These are phyloP conservation scores for Bothrops jararaca DNA, from an alignment of 2,113 vertebrate species.

Conservation along the genomic window DNA sequence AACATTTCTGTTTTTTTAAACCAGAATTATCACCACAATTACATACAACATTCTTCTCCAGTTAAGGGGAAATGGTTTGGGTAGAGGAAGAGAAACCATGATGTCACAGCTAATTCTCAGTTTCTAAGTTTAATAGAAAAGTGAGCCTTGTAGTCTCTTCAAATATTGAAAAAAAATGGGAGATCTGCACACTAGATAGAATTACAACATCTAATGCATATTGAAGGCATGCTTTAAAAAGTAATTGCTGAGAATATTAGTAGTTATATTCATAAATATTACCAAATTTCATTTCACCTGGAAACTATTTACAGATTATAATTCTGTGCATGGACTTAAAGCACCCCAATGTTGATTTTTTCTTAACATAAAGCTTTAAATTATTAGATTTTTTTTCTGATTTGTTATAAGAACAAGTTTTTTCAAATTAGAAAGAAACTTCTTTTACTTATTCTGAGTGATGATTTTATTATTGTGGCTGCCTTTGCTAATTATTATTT, in stretches of 20 bases:
- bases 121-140: neutral
- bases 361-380: neutral
- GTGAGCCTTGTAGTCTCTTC: neutral
- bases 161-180: neutral
- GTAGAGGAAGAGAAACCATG: neutral
- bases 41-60: neutral
- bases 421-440: neutral
- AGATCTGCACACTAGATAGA: neutral
- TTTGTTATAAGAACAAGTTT: neutral
- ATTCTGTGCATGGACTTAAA: neutral
- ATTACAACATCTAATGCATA: neutral
- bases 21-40: neutral
- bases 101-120: neutral
- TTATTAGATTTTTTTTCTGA: neutral
- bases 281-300: neutral
- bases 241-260: neutral
- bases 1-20: neutral
- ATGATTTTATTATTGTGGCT: neutral
- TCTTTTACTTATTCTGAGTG: neutral
- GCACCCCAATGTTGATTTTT: neutral
- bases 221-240: neutral
- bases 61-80: neutral
- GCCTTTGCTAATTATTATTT: neutral
- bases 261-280: neutral
- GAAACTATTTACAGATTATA: neutral